Percentiles rank a stretch among this genome's conserved stretches.
phyloP scores from a whole-genome alignment of 2,888 invertebrate genomes.

The Cerastis leucographa region DNA sequence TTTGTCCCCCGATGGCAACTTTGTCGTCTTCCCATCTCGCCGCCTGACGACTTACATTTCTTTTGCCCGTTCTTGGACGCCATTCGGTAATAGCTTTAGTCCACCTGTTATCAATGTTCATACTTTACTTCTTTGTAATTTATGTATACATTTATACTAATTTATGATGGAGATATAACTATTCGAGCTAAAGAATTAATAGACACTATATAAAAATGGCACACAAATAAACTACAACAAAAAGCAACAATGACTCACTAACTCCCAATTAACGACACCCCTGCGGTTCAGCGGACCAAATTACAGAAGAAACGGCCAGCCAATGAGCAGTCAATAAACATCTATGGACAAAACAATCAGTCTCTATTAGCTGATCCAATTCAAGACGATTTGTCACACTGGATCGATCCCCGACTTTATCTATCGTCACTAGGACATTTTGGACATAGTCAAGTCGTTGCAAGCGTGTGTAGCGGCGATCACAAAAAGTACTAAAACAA shows the following conservation, averaged over 20 bases:
- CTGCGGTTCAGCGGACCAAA: conserved; percentile 24
- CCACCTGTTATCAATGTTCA: too few species aligned
- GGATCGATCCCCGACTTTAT: conserved; percentile 65
- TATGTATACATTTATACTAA: too few species aligned
- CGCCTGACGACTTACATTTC: too few species aligned
- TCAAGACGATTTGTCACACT: conserved; percentile 51
- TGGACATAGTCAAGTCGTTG: conserved; percentile 59
- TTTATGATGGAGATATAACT: not conserved
- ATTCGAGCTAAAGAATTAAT: not conserved
- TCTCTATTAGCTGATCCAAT: conserved; percentile 58
- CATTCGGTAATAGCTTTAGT: too few species aligned
- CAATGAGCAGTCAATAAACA: conserved; percentile 33
- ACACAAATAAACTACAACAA: not conserved
- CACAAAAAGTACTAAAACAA: too few species aligned
- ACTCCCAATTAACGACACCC: conserved; percentile 37
- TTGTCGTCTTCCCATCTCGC: too few species aligned
- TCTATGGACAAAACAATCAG: conserved; percentile 45
- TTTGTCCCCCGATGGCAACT: too few species aligned
- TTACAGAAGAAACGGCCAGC: conserved; percentile 27
- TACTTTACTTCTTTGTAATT: too few species aligned
- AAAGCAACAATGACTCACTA: conserved; percentile 4
- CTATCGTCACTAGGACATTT: conserved; percentile 69
- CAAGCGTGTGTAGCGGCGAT: not conserved
- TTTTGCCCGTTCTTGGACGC: too few species aligned
- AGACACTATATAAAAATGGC: not conserved